Percentiles rank a stretch among this genome's conserved stretches.
These are phyloP conservation scores for Eurosta solidaginis DNA, from an alignment of 1,140 invertebrate genomes.

Conservation along the genomic window DNA sequence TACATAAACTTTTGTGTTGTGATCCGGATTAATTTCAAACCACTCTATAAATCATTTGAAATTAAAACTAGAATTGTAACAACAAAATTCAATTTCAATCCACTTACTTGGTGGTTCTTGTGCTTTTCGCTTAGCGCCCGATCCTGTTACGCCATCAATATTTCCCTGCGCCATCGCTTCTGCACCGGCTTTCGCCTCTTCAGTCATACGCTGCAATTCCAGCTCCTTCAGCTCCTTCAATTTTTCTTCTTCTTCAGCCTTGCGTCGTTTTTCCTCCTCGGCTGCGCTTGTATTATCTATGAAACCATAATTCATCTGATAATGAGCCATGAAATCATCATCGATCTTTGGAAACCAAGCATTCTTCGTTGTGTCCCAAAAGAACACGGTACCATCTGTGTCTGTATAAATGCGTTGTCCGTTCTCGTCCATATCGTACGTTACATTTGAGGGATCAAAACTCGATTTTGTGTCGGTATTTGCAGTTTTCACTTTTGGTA, in stretches of 20 bases:
- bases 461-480: neutral
- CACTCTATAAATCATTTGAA: slow-evolving; percentile 66
- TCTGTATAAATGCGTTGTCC: slow-evolving; percentile 83
- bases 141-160: slow-evolving; percentile 31
- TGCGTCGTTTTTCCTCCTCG: slow-evolving; percentile 45
- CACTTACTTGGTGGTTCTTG: slow-evolving; percentile 60
- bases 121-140: slow-evolving; percentile 59
- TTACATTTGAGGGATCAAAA: slow-evolving; percentile 54
- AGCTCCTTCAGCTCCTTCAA: slow-evolving; percentile 42
- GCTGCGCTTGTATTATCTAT: slow-evolving; percentile 63
- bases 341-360: slow-evolving; percentile 98
- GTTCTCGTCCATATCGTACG: slow-evolving; percentile 73
- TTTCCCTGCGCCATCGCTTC: slow-evolving; percentile 45
- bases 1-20: slow-evolving; percentile 97
- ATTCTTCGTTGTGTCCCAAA: slow-evolving; percentile 88
- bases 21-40: slow-evolving; percentile 92
- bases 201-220: slow-evolving; percentile 49
- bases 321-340: slow-evolving; percentile 94
- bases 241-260: slow-evolving; percentile 44
- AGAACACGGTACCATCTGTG: slow-evolving; percentile 84
- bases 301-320: slow-evolving; percentile 95
- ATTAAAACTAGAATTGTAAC: neutral
- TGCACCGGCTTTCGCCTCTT: slow-evolving; percentile 41
- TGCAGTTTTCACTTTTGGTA: slow-evolving; percentile 37
- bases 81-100: neutral